Base-by-base conservation (phyloP, 2,113 vertebrate species). In the Scartelaos histophorus region DNA sequence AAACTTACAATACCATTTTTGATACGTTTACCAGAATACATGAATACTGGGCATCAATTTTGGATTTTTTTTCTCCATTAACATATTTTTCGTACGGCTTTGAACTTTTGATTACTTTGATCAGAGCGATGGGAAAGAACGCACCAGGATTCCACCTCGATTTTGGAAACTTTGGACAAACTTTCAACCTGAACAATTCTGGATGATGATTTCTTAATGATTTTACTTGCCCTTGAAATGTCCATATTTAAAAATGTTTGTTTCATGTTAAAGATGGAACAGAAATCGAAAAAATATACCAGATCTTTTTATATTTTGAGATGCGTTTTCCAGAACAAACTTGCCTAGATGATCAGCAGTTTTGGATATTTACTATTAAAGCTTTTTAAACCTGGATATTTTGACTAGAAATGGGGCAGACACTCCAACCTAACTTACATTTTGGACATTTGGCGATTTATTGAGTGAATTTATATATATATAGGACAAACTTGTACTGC, bases 381-480 rank as follows among this genome's bases (percentile, higher is more conserved):
- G 13, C 13, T 4, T 10, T 24, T 24, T 3, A 22, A 58, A 13
- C 24, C 3, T 6, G 3, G 7, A 13, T 13, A 12, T 58, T 58
- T 21, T 25, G 22, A 11, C 56, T 22, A 58, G 56, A 15, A 58
- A 58, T 58, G 56, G 22, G 56, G 13, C 13, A 21, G 21, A 51
- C 11, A n/a, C 56, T 13, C 13, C 56, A 4, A 22, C 21, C 13
- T 24, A 51, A 5, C 15, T 29, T 4, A 24, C 15, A 13, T 6
- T 21, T 25, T 25, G 22, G 22, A 5, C 3, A 21, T 58, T 5
- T 58, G 61, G 0, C 73, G 34, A 79, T 0, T 13, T 58, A 35
- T 45, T 46, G 67, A 71, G 69, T 75, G 68, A 17, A 35, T n/a
- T n/a, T n/a, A n/a, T n/a, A n/a, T n/a, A n/a, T 29, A 29, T 64